Evolutionary conservation across 1,140 invertebrate species (phyloP).

Genomic region (Calycopis cecrops): DNA sequence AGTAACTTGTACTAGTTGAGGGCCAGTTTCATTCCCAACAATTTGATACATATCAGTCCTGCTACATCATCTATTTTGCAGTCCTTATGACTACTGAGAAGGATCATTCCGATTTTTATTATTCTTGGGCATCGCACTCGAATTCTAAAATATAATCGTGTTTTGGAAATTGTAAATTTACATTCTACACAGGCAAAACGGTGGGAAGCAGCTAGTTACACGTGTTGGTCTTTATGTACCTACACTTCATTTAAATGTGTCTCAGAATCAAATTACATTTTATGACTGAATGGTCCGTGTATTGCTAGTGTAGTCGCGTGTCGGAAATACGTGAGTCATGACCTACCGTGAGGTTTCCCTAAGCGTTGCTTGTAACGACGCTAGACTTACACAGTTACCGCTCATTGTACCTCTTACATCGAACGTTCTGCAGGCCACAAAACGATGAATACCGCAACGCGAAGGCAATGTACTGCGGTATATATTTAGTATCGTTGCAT

Average conservation of each 20-base stretch:
- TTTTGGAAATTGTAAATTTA: no score
- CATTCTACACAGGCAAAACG: no score
- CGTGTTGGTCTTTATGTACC: background rate
- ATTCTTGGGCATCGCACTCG: no score
- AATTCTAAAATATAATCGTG: no score
- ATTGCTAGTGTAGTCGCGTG: slow-evolving; percentile 50
- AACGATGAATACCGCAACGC: background rate
- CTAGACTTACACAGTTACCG: slow-evolving; percentile 5
- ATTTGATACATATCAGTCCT: no score
- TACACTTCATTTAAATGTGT: slow-evolving; percentile 1
- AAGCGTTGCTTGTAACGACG: slow-evolving; percentile 6
- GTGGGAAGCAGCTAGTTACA: background rate
- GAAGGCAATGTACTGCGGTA: background rate
- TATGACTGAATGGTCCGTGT: slow-evolving; percentile 20
- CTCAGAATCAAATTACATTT: slow-evolving; percentile 9
- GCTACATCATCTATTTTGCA: no score
- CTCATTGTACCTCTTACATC: slow-evolving; percentile 18
- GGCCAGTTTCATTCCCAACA: no score
- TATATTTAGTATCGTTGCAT: slow-evolving; percentile 9
- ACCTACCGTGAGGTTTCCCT: slow-evolving; percentile 39
- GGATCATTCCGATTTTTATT: no score
- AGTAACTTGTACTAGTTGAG: no score
- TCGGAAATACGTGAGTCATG: slow-evolving; percentile 51
- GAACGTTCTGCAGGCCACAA: slow-evolving; percentile 6
- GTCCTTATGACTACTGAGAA: no score